phyloP scores from a whole-genome alignment of 92 coral and sea anemone species.

The Epizoanthus rinbou region DNA sequence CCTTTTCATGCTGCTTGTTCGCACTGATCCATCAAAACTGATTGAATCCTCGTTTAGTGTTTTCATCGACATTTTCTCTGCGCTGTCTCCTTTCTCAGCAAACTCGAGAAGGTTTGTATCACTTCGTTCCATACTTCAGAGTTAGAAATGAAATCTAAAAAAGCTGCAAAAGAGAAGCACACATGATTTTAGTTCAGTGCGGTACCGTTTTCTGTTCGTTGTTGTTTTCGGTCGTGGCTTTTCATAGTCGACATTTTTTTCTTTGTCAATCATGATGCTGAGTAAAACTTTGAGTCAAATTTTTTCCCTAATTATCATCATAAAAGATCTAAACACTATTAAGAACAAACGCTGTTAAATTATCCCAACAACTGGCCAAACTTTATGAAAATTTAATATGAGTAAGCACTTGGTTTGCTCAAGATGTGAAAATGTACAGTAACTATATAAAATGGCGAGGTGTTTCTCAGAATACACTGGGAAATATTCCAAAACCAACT shows the following conservation, averaged over 20 bases:
- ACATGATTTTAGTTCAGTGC: not conserved
- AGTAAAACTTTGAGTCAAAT: not conserved
- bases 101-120: constrained; percentile 2
- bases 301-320: not conserved
- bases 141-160: not conserved
- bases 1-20: not conserved
- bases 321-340: not conserved
- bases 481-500: too few relatives aligned
- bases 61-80: constrained; percentile 13
- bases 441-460: too few relatives aligned
- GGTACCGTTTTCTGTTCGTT: not conserved
- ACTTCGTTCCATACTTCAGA: constrained; percentile 31
- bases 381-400: too few relatives aligned
- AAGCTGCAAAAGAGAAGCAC: not conserved
- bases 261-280: not conserved
- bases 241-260: not conserved
- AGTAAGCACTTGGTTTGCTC: too few relatives aligned
- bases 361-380: not conserved
- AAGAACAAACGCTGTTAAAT: not conserved
- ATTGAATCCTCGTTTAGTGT: not conserved
- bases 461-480: too few relatives aligned
- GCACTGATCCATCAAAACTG: not conserved
- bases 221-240: not conserved
- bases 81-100: not conserved
- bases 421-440: too few relatives aligned